Percentiles rank a stretch among this genome's conserved stretches.
phyloP scores from a whole-genome alignment of 2,888 invertebrate species.

The Synergus japonicus region DNA sequence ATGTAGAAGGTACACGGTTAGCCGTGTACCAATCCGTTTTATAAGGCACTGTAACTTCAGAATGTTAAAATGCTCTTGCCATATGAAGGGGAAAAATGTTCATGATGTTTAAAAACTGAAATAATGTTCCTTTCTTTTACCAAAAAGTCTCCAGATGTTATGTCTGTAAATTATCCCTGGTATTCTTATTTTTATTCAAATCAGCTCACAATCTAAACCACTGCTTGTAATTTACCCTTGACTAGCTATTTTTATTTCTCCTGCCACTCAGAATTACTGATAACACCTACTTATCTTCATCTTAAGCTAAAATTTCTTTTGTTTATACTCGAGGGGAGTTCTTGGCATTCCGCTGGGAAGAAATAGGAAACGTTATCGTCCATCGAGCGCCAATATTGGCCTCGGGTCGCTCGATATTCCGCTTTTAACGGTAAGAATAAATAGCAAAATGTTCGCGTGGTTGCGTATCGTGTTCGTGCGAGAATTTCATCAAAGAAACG shows the following conservation, averaged over 20 bases:
- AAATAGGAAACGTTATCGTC: conserved; percentile 37
- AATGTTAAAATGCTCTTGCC: conserved; percentile 26
- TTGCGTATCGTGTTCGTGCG: conserved; percentile 55
- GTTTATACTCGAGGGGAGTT: neutral
- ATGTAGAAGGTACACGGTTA: conserved; percentile 52
- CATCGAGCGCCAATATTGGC: conserved; percentile 30
- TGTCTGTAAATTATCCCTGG: neutral
- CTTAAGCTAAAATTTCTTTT: neutral
- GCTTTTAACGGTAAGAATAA: conserved; percentile 68
- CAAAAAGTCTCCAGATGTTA: neutral
- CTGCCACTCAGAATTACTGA: neutral
- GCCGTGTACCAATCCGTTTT: conserved; percentile 53
- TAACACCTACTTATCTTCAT: neutral
- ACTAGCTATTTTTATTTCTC: neutral
- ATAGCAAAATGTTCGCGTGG: conserved; percentile 49
- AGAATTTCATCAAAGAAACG: conserved; percentile 60
- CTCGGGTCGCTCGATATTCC: conserved; percentile 48
- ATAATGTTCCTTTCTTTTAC: neutral
- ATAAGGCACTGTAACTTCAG: conserved; percentile 55
- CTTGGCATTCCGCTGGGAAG: conserved; percentile 12
- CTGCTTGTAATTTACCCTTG: neutral
- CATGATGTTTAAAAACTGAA: neutral
- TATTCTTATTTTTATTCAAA: neutral
- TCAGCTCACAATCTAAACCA: neutral
- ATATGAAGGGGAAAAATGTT: conserved; percentile 10